Evolutionary conservation across 2,888 invertebrate genomes (phyloP).

Genomic region (Synergus itoensis): DNA sequence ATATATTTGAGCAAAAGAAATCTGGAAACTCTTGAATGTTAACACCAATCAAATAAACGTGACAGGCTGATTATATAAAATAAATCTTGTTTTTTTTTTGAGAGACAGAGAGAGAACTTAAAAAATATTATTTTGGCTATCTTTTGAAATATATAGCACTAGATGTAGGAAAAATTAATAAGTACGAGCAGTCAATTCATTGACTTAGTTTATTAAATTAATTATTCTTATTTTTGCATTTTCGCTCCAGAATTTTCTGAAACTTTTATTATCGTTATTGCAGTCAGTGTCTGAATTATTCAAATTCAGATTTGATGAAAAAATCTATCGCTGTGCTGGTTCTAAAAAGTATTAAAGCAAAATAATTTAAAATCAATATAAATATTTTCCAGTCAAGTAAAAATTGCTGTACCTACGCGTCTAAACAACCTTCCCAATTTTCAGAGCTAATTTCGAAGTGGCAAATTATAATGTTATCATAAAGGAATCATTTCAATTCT

Average conservation of each 20-base stretch:
- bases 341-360: constrained; percentile 19
- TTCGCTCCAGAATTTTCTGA: not conserved
- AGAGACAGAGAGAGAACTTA: not conserved
- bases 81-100: not conserved
- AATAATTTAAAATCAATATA: not conserved
- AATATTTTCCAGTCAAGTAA: not conserved
- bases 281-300: not conserved
- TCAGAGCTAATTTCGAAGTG: constrained; percentile 20
- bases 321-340: not conserved
- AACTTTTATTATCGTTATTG: not conserved
- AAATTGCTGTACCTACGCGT: constrained; percentile 11
- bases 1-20: not conserved
- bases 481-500: not conserved
- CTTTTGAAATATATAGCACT: not conserved
- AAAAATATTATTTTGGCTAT: not conserved
- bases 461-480: constrained; percentile 20
- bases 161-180: not conserved
- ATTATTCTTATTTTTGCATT: not conserved
- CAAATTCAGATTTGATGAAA: not conserved
- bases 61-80: not conserved
- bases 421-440: not conserved
- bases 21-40: not conserved
- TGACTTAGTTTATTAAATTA: not conserved
- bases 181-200: not conserved
- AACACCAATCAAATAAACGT: not conserved